These are phyloP conservation scores for Latrodectus geometricus DNA, from an alignment of 1,140 invertebrate species.

Conservation along the genomic window DNA sequence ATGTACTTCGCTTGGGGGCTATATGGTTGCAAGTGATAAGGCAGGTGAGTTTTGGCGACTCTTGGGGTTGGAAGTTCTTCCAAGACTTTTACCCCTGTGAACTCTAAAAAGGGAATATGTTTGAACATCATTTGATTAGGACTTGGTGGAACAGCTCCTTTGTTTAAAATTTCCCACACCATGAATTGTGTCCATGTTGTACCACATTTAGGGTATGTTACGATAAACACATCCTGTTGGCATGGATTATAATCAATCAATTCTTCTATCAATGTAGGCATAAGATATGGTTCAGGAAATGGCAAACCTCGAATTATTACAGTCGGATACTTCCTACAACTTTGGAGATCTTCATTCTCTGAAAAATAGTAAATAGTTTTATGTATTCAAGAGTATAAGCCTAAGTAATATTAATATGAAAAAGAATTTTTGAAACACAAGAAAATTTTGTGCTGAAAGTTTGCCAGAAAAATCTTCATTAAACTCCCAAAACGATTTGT, in stretches of 20 bases:
- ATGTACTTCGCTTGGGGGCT: constrained; percentile 59
- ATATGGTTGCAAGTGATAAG: constrained; percentile 53
- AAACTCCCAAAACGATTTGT: too few species aligned
- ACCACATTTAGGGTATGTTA: constrained; percentile 62
- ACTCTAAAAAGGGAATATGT: constrained; percentile 57
- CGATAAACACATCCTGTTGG: constrained; percentile 55
- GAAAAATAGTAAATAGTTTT: too few species aligned
- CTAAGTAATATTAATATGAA: too few species aligned
- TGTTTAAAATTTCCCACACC: constrained; percentile 50
- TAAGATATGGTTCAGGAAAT: too few species aligned
- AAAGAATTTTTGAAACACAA: too few species aligned
- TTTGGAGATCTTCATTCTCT: too few species aligned
- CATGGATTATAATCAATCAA: constrained; percentile 17
- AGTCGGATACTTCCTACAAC: too few species aligned
- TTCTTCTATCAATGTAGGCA: too few species aligned
- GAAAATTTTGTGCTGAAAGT: too few species aligned
- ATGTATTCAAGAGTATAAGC: too few species aligned
- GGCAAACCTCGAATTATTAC: too few species aligned
- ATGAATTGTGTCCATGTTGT: constrained; percentile 61
- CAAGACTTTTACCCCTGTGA: constrained; percentile 27
- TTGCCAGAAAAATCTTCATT: too few species aligned
- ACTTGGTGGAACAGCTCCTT: constrained; percentile 33
- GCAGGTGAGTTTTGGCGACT: constrained; percentile 58
- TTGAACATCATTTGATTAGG: constrained; percentile 39
- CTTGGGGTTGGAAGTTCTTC: constrained; percentile 33